Evolutionary conservation across 2,797 vertebrate genomes (phyloP).

Genomic region (Vultur gryphus): DNA sequence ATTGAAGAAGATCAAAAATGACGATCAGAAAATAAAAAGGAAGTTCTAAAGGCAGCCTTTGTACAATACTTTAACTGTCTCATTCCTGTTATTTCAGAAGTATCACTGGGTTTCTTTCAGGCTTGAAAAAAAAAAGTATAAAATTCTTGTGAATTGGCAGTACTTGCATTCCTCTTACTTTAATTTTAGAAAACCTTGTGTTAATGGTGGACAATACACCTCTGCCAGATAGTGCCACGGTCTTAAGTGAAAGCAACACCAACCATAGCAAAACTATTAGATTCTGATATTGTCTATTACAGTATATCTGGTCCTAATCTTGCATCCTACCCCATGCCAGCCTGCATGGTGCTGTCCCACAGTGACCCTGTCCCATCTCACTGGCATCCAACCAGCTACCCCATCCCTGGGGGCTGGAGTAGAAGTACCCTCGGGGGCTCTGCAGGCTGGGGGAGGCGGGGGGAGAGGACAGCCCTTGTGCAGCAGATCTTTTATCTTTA

Average conservation of each 20-base stretch:
- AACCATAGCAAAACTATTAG: neutral
- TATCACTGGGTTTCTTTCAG: neutral
- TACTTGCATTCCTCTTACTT: neutral
- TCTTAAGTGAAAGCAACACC: neutral
- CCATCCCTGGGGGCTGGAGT: neutral
- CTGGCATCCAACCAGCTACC: neutral
- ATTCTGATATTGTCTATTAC: neutral
- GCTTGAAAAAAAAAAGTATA: neutral
- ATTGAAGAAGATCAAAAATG: slow-evolving; percentile 60
- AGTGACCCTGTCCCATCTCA: neutral
- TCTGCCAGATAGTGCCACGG: neutral
- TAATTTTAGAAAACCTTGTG: neutral
- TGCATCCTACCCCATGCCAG: neutral
- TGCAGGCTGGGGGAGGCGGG: neutral
- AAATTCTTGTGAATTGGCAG: neutral
- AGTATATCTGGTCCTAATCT: neutral
- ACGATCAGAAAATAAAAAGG: slow-evolving; percentile 52
- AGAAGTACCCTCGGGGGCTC: neutral
- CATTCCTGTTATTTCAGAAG: slow-evolving; percentile 24
- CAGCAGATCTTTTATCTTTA: neutral
- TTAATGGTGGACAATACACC: neutral
- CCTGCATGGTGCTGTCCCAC: neutral
- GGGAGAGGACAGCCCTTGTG: neutral
- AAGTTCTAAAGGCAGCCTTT: slow-evolving; percentile 50
- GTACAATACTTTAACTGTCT: slow-evolving; percentile 41